These are phyloP conservation scores for Poicephalus gulielmi DNA, from an alignment of 2,113 vertebrate species.

Conservation along the genomic window DNA sequence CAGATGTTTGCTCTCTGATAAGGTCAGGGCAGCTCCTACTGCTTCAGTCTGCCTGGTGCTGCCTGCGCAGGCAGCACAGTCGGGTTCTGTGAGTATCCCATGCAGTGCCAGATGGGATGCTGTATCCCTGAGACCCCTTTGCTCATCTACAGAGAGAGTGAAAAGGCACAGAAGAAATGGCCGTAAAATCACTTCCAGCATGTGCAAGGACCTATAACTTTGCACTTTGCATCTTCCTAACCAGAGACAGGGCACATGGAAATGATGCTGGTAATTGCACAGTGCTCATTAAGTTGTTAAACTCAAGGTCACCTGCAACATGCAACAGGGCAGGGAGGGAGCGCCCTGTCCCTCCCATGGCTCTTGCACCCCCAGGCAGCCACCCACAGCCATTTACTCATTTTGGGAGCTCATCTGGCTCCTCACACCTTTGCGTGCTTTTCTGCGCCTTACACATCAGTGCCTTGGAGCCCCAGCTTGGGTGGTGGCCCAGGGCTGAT, in stretches of 20 bases:
- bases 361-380: neutral
- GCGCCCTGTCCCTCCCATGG: accelerated
- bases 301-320: neutral
- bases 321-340: neutral
- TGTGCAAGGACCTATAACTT: neutral
- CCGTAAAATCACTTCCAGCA: neutral
- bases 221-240: accelerated
- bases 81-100: neutral
- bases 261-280: neutral
- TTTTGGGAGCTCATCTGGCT: neutral
- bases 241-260: neutral
- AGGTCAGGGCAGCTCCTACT: neutral
- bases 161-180: neutral
- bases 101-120: accelerated
- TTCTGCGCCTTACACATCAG: accelerated
- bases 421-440: neutral
- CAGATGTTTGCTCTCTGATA: neutral
- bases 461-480: neutral
- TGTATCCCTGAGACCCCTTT: neutral
- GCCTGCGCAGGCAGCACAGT: neutral
- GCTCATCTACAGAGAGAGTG: neutral
- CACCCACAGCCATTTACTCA: neutral
- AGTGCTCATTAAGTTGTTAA: neutral
- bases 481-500: neutral
- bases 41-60: neutral